Evolutionary conservation across 2,113 vertebrate species (phyloP).

Genomic region (Amazona guildingii): DNA sequence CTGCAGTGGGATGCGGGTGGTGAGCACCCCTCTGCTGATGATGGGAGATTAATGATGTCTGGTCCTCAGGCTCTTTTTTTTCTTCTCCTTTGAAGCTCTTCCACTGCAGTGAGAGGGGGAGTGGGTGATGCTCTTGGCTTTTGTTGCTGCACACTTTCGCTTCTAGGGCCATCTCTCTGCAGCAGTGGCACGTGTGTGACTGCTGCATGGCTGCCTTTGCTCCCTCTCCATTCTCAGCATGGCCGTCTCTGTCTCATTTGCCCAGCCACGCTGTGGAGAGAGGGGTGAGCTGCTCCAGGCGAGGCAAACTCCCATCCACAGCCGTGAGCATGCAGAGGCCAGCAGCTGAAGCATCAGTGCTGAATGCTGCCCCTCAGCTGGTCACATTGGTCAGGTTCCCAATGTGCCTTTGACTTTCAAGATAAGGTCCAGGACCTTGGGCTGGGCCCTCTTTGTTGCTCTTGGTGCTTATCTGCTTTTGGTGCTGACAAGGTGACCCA

Average conservation of each 20-base stretch:
- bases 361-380: not conserved
- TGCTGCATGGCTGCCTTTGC: rapidly evolving
- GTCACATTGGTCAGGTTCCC: not conserved
- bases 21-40: not conserved
- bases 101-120: not conserved
- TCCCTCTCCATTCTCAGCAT: rapidly evolving
- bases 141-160: not conserved
- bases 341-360: rapidly evolving
- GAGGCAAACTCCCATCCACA: not conserved
- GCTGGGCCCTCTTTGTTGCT: slow-evolving; percentile 4
- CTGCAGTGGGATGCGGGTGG: not conserved
- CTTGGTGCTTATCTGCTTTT: slow-evolving; percentile 3
- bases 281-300: not conserved
- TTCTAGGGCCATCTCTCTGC: rapidly evolving
- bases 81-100: not conserved
- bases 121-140: not conserved
- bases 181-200: rapidly evolving
- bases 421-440: slow-evolving; percentile 31
- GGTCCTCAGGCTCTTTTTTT: not conserved
- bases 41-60: slow-evolving; percentile 32
- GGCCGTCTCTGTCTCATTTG: rapidly evolving
- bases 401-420: not conserved
- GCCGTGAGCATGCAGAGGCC: not conserved
- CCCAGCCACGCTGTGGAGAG: rapidly evolving
- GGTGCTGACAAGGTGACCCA: not conserved